Base-by-base conservation (phyloP, 2,113 vertebrate species). In the Emberiza fucata region DNA sequence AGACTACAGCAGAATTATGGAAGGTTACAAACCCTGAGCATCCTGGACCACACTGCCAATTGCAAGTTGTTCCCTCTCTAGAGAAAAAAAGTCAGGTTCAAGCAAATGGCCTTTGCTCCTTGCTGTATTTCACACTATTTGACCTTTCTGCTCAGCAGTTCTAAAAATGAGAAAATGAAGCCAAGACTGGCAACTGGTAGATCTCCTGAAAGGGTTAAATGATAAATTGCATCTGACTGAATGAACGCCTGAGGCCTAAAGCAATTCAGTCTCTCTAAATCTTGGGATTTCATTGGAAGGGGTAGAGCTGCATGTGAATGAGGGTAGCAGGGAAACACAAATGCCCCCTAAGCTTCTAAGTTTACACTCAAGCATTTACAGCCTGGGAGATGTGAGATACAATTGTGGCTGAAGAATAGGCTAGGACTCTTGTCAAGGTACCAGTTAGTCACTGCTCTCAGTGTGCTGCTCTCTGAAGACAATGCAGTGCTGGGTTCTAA, bases 161-260 rank as follows among this genome's bases (percentile, higher is more conserved):
- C 31, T 33, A 80, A 77, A 47, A 64, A 51, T 20, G 44, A 88
- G 44, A 83, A 90, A 81, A 86, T 47, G 20, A 94, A 83, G 60
- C 22, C 47, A 86, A 83, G 60, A 81, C 3, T 86, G 79, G 71
- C 59, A 90, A 73, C 14, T n/a, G 27, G 47, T 22, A 88, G 29
- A 69, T 72, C 39, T 89, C 79, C 84, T 86, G 39, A 35, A 89
- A 96, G 88, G 17, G 59, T 93, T 93, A 95, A 91, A 88, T 59
- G 39, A 86, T 77, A 78, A 88, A 93, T 78, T 85, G 56, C 21
- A 65, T 77, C 79, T 86, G 81, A 76, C 66, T 87, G 81, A 95
- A 82, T 50, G 63, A 77, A 77, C 33, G 22, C 1, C 0, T 23
- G 60, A 93, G 47, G 39, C 68, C 54, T 63, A n/a, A 40, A 83